phyloP scores from a whole-genome alignment of 2,797 vertebrate species.

The Molossus alvarezi region DNA sequence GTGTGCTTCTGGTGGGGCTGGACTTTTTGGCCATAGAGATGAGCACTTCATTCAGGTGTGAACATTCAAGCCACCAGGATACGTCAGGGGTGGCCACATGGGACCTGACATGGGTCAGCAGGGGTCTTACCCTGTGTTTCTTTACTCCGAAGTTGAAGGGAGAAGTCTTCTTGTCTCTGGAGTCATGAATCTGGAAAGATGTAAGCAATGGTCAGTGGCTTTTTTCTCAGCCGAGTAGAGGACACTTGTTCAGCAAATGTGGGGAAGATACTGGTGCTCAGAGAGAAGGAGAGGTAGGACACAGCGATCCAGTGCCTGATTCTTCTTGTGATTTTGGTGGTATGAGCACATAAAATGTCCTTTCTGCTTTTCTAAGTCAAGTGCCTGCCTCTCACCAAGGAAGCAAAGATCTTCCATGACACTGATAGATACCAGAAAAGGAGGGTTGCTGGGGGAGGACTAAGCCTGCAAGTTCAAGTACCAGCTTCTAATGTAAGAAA shows the following conservation, averaged over 20 bases:
- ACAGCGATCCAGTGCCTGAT: too few species aligned
- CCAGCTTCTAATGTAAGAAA: background rate
- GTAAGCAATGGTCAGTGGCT: background rate
- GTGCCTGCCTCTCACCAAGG: background rate
- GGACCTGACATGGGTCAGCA: too few species aligned
- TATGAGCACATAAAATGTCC: background rate
- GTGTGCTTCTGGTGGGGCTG: background rate
- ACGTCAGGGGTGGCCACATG: background rate
- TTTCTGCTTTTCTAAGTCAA: background rate
- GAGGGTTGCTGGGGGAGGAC: background rate
- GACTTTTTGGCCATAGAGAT: background rate
- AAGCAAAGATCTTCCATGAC: background rate
- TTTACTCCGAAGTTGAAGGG: background rate
- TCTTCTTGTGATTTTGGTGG: background rate
- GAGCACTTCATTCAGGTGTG: background rate
- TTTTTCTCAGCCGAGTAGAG: background rate
- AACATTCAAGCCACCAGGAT: background rate
- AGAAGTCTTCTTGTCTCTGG: background rate
- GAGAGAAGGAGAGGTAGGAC: background rate
- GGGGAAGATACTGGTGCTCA: background rate
- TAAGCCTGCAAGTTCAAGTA: background rate
- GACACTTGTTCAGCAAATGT: accelerated
- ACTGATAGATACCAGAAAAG: background rate
- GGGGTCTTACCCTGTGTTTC: background rate
- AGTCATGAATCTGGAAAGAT: background rate